A percentile compares a stretch with the other conserved stretches of the same genome.
Conservation (phyloP, 2,113 vertebrate species). For the Anoplopoma fimbria region DNA sequence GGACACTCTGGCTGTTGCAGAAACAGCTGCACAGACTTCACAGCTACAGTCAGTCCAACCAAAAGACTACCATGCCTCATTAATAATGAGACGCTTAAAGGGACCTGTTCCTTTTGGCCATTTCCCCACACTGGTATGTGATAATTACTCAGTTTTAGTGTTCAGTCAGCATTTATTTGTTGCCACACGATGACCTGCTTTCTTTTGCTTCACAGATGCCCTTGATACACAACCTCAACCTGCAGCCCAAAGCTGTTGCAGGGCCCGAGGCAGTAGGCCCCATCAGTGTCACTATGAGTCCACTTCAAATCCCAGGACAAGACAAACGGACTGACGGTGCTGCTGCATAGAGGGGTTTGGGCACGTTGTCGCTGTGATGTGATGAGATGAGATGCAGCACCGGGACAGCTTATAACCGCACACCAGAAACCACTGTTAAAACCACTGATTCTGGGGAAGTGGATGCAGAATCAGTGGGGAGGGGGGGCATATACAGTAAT, state of each 20-base stretch:
- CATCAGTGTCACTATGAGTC: conserved; percentile 50
- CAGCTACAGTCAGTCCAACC: conserved; percentile 1
- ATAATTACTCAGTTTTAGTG: background rate
- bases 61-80: background rate
- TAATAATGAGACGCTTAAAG: background rate
- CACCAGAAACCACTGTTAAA: background rate
- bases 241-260: conserved; percentile 34
- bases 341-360: conserved; percentile 57
- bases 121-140: background rate
- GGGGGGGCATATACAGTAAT: background rate
- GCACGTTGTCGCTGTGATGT: conserved; percentile 39
- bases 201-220: conserved; percentile 31
- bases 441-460: background rate
- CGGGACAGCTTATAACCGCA: conserved; percentile 13
- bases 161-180: background rate
- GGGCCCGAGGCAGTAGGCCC: background rate
- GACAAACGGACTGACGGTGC: conserved; percentile 39
- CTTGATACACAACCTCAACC: conserved; percentile 54
- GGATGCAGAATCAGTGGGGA: background rate
- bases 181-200: background rate
- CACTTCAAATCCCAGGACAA: conserved; percentile 54
- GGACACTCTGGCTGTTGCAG: conserved; percentile 28
- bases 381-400: conserved; percentile 63
- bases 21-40: conserved; percentile 23
- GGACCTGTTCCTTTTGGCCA: background rate